Base-by-base conservation (phyloP, 2,888 invertebrate genomes). In the Formica aserva region DNA sequence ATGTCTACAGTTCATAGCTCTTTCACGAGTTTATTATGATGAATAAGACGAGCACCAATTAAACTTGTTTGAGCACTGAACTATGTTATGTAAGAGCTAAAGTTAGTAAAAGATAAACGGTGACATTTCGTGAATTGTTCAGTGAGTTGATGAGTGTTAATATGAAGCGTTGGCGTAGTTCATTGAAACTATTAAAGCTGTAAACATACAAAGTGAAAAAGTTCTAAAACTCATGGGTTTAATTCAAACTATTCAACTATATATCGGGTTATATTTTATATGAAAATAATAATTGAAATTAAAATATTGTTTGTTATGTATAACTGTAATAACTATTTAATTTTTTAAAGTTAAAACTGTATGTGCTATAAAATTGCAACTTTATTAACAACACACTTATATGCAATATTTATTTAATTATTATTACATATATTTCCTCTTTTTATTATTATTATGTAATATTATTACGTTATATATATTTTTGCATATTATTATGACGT, bases 1-100 rank as follows among this genome's bases (percentile, higher is more conserved):
- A 0, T 22, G 6, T 18, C 15, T 15, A 57, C 9, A 55, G 26
- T 72, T 32, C 9, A 69, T 63, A 82, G 66, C 60, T 48, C 76
- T 83, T 74, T 89, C 67, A 86, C 80, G 82, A 82, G 77, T 35
- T 72, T 85, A 76, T 83, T 83, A 84, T 69, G 45, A 86, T 84
- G 85, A 90, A 86, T 76, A 86, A 90, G 84, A 85, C 65, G 29
- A 80, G 83, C 84, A 75, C 77, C 91, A 92, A 93, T 93, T 91
- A 91, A 92, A 90, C 88, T 90, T 89, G 84, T 91, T 93, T 91
- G 89, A 91, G 87, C 84, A 84, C 55, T 85, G 87, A 83, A 84
- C 77, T 63, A 82, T 82, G 82, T 92, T 92, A 90, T 85, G 90
- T 90, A 92, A 92, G 87, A 90, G 86, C 75, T 87, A 88, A 89